Evolutionary conservation across 2,888 invertebrate genomes (phyloP), one percentile per base, ranked within the genome.

Genomic region (Conistra vaccinii): DNA sequence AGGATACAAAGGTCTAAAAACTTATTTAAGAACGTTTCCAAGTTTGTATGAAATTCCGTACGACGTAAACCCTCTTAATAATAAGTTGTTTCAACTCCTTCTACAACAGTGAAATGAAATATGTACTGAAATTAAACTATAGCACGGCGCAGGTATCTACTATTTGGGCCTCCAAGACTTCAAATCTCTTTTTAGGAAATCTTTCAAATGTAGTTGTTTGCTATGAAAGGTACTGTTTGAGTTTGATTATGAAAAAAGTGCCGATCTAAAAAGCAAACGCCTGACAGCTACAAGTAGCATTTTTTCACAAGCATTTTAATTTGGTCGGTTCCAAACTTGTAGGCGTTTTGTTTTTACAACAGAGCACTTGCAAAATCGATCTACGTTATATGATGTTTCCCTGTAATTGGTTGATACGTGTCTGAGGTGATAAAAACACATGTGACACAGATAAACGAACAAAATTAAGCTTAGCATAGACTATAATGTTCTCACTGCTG

Each of bases 281-380:
- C 79, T 79, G 61, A 23, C 35, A 45, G 5, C 3, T n/a, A 57
- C 17, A 17, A 53, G 23, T 58, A 35, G 69, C 69, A 69, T 62
- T 61, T 57, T 61, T 53, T 45, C n/a, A 5, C 14, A 51, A 35
- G 42, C 23, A 39, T 29, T 74, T 72, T 48, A 72, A 17, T 74
- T 61, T 32, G 0, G 20, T 66, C 17, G 3, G 2, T 42, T 57
- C 1, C 12, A 58, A 51, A 58, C 12, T 35, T 2, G 69, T 45
- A 80, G 79, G 79, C 79, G 79, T 69, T 29, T 74, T 1, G 35
- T 35, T 62, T 32, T 26, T 5, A 42, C 9, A 42, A 29, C n/a
- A 3, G 0, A 48, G 9, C 3, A n/a, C 1, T 26, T 6, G 9
- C 1, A 26, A 26, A 48, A 7, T 23, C 32, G 42, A 60, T 20